A percentile compares a stretch with the other conserved stretches of the same genome.
These are phyloP conservation scores for Drosophila ironensis DNA, from an alignment of 1,140 invertebrate species.

Conservation along the genomic window DNA sequence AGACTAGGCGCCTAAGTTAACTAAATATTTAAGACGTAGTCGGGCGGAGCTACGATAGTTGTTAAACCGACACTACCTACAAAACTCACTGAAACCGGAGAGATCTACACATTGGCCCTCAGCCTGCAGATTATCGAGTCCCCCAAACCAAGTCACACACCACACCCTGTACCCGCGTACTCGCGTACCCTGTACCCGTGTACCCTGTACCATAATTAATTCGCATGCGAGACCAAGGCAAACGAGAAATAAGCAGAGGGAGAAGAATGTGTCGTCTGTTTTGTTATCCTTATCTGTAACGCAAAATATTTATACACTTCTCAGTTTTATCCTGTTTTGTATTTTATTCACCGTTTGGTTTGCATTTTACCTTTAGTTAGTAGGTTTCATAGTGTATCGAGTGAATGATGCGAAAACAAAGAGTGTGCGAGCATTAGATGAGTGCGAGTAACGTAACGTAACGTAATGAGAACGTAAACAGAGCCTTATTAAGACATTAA, in stretches of 20 bases:
- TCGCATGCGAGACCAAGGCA: constrained; percentile 50
- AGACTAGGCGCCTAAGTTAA: constrained; percentile 71
- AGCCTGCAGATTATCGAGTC: constrained; percentile 11
- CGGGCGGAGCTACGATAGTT: constrained; percentile 44
- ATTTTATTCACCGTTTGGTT: constrained; percentile 39
- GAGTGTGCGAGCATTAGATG: constrained; percentile 44
- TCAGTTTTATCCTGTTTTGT: constrained; percentile 33
- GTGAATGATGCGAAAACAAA: constrained; percentile 35
- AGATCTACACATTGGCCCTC: constrained; percentile 10
- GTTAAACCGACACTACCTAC: constrained; percentile 60
- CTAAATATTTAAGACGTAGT: constrained; percentile 73
- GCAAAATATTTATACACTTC: constrained; percentile 48
- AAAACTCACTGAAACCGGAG: constrained; percentile 29
- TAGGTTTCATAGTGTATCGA: constrained; percentile 52
- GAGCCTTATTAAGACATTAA: constrained; percentile 77
- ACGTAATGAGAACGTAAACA: constrained; percentile 53
- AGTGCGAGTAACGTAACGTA: constrained; percentile 31
- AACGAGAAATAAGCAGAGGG: constrained; percentile 12
- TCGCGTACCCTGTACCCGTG: too few relatives aligned
- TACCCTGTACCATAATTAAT: constrained; percentile 45
- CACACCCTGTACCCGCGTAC: too few relatives aligned
- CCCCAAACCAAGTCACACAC: too few relatives aligned
- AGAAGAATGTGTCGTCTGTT: constrained; percentile 46
- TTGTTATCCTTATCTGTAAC: constrained; percentile 56
- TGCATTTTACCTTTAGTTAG: constrained; percentile 42